Evolutionary conservation across 37 sponge, comb jelly and placozoan genomes (phyloP), one percentile per base, ranked within the genome.

Genomic region (Lycopodina hypogea): DNA sequence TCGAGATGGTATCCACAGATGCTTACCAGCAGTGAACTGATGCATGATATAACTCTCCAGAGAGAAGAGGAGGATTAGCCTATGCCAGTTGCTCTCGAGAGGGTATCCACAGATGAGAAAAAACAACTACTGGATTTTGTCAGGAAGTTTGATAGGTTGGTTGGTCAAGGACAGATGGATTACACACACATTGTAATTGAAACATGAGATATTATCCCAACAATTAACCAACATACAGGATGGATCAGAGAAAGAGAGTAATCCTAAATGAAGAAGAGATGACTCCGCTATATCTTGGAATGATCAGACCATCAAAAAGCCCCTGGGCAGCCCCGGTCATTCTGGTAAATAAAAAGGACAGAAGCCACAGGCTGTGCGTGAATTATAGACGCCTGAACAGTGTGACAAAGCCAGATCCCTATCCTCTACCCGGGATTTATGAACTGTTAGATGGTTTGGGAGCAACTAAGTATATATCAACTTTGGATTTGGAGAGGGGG

Each of bases 261-360:
- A 60, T 26, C 6, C 19, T 60, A 7, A 17, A 22, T 21, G n/a
- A 60, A 17, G 21, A 60, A 60, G 61, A 26, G 26, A 60, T 26
- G 61, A n/a, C 21, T 22, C 23, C 24, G 61, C 61, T 60, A 6
- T 21, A 23, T n/a, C 19, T 28, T 36, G 68, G 68, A 32, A 37
- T 68, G 38, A 68, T 68, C 40, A 19, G 4, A 35, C 35, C 68
- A 8, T 33, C 37, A 4, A 35, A 15, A 8, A 68, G 68, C 34
- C 39, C 68, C 38, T 68, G 68, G 68, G 68, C 68, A 30, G 8
- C 19, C 68, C 68, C 68, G 2, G 28, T 68, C 9, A 38, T 68
- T 19, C 37, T 28, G 8, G 68, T 68, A 6, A 35, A 17, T 6
- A 68, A 68, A 38, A 21, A 21, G 8, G 38, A 68, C 34, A 38